Conservation (phyloP, 2,797 vertebrate genomes). For the Epinephelus awoara region DNA sequence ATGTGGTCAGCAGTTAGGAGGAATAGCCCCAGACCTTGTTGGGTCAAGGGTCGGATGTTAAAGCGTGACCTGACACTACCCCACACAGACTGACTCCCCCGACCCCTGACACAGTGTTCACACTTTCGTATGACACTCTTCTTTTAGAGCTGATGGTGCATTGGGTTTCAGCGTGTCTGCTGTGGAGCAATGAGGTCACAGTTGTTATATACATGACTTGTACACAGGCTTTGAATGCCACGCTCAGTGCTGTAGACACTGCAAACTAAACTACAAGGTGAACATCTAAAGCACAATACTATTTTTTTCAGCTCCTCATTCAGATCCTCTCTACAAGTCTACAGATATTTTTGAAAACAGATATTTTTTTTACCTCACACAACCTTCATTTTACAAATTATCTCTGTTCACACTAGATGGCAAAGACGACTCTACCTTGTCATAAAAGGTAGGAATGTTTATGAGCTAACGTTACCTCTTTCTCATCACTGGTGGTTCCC, state of each 20-base stretch:
- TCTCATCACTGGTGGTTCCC: too few relatives aligned
- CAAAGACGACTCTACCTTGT: too few relatives aligned
- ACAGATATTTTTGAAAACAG: too few relatives aligned
- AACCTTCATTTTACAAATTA: too few relatives aligned
- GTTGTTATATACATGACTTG: conserved; percentile 32
- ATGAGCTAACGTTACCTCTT: too few relatives aligned
- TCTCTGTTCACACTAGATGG: too few relatives aligned
- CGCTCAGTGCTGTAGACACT: conserved; percentile 2
- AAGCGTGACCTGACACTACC: conserved; percentile 64
- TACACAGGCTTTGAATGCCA: conserved; percentile 15
- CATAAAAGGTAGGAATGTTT: too few relatives aligned
- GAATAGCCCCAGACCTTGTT: conserved; percentile 36
- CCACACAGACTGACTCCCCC: conserved; percentile 57
- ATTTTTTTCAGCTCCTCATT: not conserved
- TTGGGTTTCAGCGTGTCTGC: conserved; percentile 26
- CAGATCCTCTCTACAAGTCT: too few relatives aligned
- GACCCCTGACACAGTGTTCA: conserved; percentile 48
- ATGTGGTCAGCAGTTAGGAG: conserved; percentile 32
- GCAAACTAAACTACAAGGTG: not conserved
- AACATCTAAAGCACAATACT: not conserved
- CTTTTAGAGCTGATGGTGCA: conserved; percentile 35
- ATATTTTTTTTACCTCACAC: too few relatives aligned
- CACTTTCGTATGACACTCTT: conserved; percentile 39
- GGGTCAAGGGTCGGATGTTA: conserved; percentile 67
- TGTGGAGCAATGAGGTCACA: not conserved